Evolutionary conservation across 2,113 vertebrate species (phyloP).

Genomic region (Rutilus rutilus): DNA sequence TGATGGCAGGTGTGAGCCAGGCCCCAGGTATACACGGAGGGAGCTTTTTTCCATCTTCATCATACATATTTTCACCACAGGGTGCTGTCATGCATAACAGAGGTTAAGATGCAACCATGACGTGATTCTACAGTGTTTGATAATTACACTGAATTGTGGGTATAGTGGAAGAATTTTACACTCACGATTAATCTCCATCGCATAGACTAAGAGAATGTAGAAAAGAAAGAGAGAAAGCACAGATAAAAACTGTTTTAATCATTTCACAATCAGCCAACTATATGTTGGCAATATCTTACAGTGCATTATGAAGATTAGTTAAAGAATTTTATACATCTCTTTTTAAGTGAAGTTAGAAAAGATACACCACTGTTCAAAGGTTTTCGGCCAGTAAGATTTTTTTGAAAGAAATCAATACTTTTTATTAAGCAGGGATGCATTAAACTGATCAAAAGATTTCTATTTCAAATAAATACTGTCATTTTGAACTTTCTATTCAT

Average conservation of each 20-base stretch:
- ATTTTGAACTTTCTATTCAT: no score
- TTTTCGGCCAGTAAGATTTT: neutral
- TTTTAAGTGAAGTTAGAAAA: neutral
- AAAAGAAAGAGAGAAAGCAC: slow-evolving; percentile 52
- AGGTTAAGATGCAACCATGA: neutral
- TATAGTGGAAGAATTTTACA: slow-evolving; percentile 58
- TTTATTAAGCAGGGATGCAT: neutral
- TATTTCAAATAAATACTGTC: no score
- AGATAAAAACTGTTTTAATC: neutral
- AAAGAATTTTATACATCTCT: neutral
- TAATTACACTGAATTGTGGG: neutral
- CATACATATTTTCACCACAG: slow-evolving; percentile 94
- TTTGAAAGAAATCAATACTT: neutral
- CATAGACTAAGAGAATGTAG: slow-evolving; percentile 87
- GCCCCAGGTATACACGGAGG: slow-evolving; percentile 97
- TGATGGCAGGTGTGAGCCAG: slow-evolving; percentile 97
- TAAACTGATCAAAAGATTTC: neutral
- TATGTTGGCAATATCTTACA: neutral
- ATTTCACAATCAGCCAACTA: neutral
- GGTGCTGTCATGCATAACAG: slow-evolving; percentile 78
- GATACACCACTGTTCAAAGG: neutral
- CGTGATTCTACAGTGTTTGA: neutral
- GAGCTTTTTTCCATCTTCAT: slow-evolving; percentile 95
- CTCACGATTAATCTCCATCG: slow-evolving; percentile 99
- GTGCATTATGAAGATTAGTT: neutral